Base-by-base conservation (phyloP, 2,888 invertebrate species). In the Ceriagrion tenellum region DNA sequence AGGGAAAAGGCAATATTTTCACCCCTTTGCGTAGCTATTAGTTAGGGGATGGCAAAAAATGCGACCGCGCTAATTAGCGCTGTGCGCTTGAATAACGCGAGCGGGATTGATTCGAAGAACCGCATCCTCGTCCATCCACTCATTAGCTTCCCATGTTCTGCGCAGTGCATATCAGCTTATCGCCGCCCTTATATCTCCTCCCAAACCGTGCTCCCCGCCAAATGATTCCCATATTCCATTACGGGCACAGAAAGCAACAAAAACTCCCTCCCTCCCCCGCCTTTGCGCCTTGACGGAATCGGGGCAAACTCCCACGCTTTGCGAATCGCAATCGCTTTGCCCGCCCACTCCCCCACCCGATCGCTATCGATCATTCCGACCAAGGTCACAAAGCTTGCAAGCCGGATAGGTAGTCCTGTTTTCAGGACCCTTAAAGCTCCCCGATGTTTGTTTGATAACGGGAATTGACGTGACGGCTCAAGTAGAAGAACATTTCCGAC, bases 281-380 rank as follows among this genome's bases (percentile, higher is more conserved):
- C n/a, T 26, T 69, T 10, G 81, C 63, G 20, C 35, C 35, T 59
- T 35, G n/a, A 69, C 47, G n/a, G 69, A 55, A n/a, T 23, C 55
- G n/a, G 89, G n/a, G 89, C 55, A 63, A 69, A 47, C 93, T 47
- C 93, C 91, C 91, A 91, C 91, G 91, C 63, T 47, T 40, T 26
- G 30, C 26, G 47, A 93, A 69, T 93, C 93, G 40, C 26, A 69
- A 93, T 74, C 93, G 47, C n/a, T 69, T 74, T n/a, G 47, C 93
- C 93, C 93, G n/a, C 63, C 59, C 91, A 59, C 35, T n/a, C 59
- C 56, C 40, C 20, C 16, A 20, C 69, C n/a, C 93, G 16, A 91
- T 40, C 35, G 23, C 59, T 63, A 93, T 93, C 93, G 93, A 93
- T 93, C 93, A 81, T 81, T 81, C 81, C 35, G 26, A 8, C 81